Evolutionary conservation across 2,888 invertebrate species (phyloP), one percentile per base, ranked within the genome.

Genomic region (Tricholauxania praeusta): DNA sequence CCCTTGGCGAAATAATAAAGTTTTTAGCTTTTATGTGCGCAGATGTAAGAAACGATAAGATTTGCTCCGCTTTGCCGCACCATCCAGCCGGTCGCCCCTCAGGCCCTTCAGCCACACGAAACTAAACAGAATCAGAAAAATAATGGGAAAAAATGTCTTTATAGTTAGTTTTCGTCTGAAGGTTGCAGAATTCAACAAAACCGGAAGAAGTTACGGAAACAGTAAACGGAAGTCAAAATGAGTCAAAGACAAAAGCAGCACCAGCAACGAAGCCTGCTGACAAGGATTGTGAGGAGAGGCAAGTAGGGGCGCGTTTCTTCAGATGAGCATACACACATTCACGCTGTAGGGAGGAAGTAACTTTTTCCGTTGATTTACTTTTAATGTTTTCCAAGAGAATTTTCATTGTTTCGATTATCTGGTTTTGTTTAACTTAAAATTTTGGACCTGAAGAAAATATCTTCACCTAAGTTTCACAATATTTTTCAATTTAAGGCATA

Each of bases 1-100:
- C 77, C 77, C 77, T 76, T 53, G 76, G 78, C 78, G 74, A 79
- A 79, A 79, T 79, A 77, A 77, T 76, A 79, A 78, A 74, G 66
- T 74, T 75, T 74, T 70, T 72, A 71, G 28, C 72, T 60, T 75
- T 69, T 72, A 15, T 67, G 73, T 74, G 67, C 72, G 71, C 78
- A 78, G 78, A 76, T 78, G 77, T 75, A 72, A 72, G 74, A 64
- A 72, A 57, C 72, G 78, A 78, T 77, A 78, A 76, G 73, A 66
- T 70, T 47, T 55, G 14, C 51, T 32, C 8, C 32, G 39, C 39
- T 14, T 68, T 49, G 49, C 19, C 22, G 12, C 17, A 19, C 64
- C 19, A 19, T 28, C 22, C 17, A 48, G 22, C 17, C 49, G n/a
- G n/a, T 39, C 1, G 39, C 39, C 39, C 39, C 39, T 28, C 39